phyloP scores from a whole-genome alignment of 2,888 invertebrate species.

The Eustalomyia histrio region DNA sequence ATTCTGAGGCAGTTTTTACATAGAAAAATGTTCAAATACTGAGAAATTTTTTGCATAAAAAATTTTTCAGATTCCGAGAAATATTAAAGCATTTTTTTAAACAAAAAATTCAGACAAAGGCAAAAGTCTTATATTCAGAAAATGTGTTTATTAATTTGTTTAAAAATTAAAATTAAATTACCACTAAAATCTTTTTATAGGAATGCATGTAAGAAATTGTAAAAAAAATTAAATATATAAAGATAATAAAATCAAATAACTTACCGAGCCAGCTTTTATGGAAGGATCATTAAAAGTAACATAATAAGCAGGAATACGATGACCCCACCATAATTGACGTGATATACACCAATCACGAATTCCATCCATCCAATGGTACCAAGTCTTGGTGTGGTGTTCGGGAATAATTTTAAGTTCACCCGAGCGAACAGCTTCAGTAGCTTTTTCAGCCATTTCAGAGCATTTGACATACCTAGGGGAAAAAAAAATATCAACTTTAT shows the following conservation, averaged over 20 bases:
- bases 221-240: not conserved
- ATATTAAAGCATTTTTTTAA: no score
- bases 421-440: conserved; percentile 88
- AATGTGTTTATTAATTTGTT: no score
- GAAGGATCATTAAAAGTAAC: conserved; percentile 82
- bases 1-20: no score
- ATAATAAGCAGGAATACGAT: conserved; percentile 96
- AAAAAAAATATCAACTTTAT: conserved; percentile 23
- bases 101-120: no score
- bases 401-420: conserved; percentile 94
- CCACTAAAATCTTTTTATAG: conserved; percentile 37
- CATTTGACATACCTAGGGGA: conserved; percentile 92
- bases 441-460: conserved; percentile 92
- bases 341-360: conserved; percentile 99
- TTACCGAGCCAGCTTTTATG: conserved; percentile 75
- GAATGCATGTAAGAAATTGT: conserved; percentile 34
- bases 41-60: no score
- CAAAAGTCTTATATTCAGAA: no score
- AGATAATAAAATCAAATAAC: conserved; percentile 41
- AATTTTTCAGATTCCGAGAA: no score
- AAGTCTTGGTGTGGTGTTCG: conserved; percentile 92
- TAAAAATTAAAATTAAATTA: conserved; percentile 15
- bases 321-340: conserved; percentile 99
- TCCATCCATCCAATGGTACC: conserved; percentile 98
- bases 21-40: no score